These are phyloP conservation scores for Leuctra nigra DNA, from an alignment of 2,888 invertebrate species.

Conservation along the genomic window DNA sequence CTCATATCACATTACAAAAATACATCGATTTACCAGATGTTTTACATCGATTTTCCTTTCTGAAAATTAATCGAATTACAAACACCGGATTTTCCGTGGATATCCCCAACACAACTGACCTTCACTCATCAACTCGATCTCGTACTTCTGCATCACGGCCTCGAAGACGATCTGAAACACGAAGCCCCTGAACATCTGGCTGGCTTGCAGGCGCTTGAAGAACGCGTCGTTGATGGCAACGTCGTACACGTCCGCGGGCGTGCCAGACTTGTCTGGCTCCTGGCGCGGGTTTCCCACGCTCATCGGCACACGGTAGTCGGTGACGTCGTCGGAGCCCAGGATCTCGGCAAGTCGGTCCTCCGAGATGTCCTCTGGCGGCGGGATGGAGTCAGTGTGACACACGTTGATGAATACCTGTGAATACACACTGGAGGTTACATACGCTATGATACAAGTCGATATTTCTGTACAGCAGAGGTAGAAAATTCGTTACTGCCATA, in stretches of 20 bases:
- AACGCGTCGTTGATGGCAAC: constrained; percentile 75
- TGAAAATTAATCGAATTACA: too few species aligned
- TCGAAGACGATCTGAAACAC: constrained; percentile 73
- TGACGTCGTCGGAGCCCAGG: constrained; percentile 58
- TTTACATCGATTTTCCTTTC: too few species aligned
- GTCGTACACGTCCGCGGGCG: constrained; percentile 69
- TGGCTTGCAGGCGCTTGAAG: constrained; percentile 64
- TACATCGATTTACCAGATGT: too few species aligned
- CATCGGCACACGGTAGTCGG: constrained; percentile 77
- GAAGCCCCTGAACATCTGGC: constrained; percentile 67
- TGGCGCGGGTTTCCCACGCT: constrained; percentile 77
- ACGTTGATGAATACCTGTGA: constrained; percentile 83
- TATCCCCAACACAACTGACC: neutral
- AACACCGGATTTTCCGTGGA: too few species aligned
- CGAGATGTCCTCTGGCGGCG: constrained; percentile 61
- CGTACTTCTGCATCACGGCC: constrained; percentile 71
- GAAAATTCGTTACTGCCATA: too few species aligned
- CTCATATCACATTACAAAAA: too few species aligned
- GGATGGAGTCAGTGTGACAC: constrained; percentile 71
- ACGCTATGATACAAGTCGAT: too few species aligned
- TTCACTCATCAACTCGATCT: constrained; percentile 44
- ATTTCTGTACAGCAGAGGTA: too few species aligned
- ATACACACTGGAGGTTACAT: too few species aligned
- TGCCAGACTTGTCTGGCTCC: constrained; percentile 70
- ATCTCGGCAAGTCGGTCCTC: constrained; percentile 61